These are phyloP conservation scores for Rhopalosiphum maidis DNA, from an alignment of 1,140 invertebrate species.

Conservation along the genomic window DNA sequence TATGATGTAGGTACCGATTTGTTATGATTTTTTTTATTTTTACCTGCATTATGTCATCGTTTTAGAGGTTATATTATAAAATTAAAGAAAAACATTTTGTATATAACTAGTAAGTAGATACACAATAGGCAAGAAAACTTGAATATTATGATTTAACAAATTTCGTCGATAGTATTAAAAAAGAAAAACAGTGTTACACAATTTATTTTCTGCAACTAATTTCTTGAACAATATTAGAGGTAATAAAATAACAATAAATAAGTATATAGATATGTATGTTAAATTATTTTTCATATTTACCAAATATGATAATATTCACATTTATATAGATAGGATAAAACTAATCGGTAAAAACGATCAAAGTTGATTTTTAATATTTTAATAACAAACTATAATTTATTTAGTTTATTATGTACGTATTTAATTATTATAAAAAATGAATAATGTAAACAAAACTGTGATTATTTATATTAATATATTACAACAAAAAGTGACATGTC, in stretches of 20 bases:
- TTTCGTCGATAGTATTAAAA: not conserved
- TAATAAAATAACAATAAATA: not conserved
- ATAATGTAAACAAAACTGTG: not conserved
- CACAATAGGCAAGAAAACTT: not conserved
- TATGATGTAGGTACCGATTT: conserved; percentile 15
- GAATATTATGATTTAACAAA: not conserved
- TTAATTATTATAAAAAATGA: not conserved
- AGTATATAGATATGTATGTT: not conserved
- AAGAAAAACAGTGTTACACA: not conserved
- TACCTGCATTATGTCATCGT: not conserved
- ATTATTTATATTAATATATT: not conserved
- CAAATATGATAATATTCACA: not conserved
- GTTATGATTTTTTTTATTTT: not conserved
- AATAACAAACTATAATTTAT: not conserved
- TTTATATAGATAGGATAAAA: too few relatives aligned
- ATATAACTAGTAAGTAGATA: not conserved
- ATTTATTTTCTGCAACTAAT: not conserved
- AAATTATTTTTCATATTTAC: not conserved
- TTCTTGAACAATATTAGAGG: not conserved
- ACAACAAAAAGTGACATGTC: not conserved
- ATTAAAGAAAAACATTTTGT: not conserved
- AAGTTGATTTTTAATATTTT: not conserved
- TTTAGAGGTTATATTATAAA: not conserved
- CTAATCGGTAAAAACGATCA: not conserved
- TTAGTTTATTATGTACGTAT: not conserved